These are phyloP conservation scores for Phylloscopus trochiloides DNA, from an alignment of 2,113 vertebrate genomes.

Conservation along the genomic window DNA sequence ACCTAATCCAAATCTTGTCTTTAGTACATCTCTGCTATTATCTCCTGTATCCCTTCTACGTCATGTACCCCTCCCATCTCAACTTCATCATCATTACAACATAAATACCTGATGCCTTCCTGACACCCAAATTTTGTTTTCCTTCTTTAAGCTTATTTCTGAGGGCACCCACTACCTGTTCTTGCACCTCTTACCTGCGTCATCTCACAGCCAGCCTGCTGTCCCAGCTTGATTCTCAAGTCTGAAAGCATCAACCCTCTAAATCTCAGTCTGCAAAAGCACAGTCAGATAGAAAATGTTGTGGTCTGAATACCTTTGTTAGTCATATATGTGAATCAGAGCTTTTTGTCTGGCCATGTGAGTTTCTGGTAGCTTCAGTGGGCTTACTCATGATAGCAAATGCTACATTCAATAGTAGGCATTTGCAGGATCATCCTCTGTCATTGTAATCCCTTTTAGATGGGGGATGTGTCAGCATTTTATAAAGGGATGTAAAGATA, in stretches of 20 bases:
- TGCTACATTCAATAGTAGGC: background rate
- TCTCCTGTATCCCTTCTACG: background rate
- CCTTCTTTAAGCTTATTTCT: background rate
- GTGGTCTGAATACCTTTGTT: background rate
- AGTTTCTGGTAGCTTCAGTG: slow-evolving; percentile 34
- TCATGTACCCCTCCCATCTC: background rate
- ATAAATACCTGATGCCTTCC: background rate
- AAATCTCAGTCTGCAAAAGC: background rate
- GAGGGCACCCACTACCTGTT: background rate
- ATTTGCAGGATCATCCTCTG: slow-evolving; percentile 30
- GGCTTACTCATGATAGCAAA: slow-evolving; percentile 18
- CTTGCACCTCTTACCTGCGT: background rate
- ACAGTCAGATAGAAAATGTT: background rate
- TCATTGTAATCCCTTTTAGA: slow-evolving; percentile 13
- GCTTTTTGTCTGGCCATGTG: background rate
- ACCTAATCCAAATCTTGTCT: background rate
- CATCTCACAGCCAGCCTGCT: background rate
- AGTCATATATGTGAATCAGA: slow-evolving; percentile 18
- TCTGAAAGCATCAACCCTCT: background rate
- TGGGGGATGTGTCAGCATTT: slow-evolving; percentile 19
- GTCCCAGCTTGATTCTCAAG: background rate
- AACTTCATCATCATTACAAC: background rate
- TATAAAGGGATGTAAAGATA: slow-evolving; percentile 21
- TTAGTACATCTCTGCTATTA: background rate
- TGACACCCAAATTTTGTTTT: background rate